These are phyloP conservation scores for Lepidocolaptes lacrymiger DNA, from an alignment of 2,797 vertebrate genomes.

Conservation along the genomic window DNA sequence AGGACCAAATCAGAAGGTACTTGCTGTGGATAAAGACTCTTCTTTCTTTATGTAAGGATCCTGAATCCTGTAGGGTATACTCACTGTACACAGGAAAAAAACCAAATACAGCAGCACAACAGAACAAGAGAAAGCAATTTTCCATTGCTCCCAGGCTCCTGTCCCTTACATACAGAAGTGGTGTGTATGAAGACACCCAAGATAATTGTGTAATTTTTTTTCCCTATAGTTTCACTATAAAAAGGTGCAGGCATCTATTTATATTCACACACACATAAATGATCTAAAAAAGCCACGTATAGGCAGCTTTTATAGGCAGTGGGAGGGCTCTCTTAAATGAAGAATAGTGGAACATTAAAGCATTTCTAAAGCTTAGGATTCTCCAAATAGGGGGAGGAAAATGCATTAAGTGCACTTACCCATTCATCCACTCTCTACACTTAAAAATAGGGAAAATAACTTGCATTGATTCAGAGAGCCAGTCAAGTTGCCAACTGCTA, in stretches of 20 bases:
- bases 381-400: neutral
- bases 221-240: neutral
- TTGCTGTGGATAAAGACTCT: neutral
- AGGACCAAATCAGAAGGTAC: neutral
- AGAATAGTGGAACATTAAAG: neutral
- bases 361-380: neutral
- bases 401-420: neutral
- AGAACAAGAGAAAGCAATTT: neutral
- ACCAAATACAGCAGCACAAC: neutral
- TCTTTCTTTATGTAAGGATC: neutral
- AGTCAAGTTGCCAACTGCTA: neutral
- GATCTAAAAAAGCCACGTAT: constrained; percentile 19
- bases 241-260: neutral
- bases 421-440: neutral
- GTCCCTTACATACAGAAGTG: neutral
- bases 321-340: neutral
- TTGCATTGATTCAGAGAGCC: neutral
- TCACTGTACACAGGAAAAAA: neutral
- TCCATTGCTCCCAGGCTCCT: neutral
- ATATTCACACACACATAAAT: constrained; percentile 3
- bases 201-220: neutral
- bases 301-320: constrained; percentile 12
- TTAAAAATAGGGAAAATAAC: neutral
- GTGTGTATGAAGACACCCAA: neutral
- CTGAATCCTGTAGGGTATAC: neutral